Evolutionary conservation across 2,113 vertebrate genomes (phyloP), one percentile per base, ranked within the genome.

Genomic region (Dipodomys spectabilis): DNA sequence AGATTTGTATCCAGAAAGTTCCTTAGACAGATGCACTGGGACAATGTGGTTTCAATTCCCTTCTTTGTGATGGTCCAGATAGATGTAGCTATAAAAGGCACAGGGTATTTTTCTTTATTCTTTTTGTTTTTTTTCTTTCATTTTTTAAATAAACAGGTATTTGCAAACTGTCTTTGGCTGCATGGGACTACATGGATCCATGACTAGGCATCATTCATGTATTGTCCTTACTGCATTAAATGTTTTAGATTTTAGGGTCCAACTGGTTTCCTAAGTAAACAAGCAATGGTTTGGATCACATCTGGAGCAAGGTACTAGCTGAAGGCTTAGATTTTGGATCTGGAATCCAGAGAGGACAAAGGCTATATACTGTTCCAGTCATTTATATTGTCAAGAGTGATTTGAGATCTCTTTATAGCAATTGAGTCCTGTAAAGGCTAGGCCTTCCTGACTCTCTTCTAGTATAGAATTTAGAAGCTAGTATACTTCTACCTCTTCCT

Each of bases 221-320:
- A 82, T 75, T 96, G 22, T 28, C 18, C 9, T 93, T 22, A 57
- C 39, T 95, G 28, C 30, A 64, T 83, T 80, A 80, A 88, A 45
- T 35, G 67, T 67, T 94, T 92, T 93, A 28, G 23, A 49, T 64
- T 72, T 45, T 83, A 93, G 82, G 64, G 12, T 67, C 28, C 74
- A 71, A 81, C 10, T 94, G 6, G 4, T 92, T 94, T 95, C 35
- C 67, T 87, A 53, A 90, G 65, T 62, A 90, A 90, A 32, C 13
- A 6, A 35, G 73, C n/a, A 3, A 15, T 90, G 30, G 45, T 88
- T 94, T 77, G 75, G 44, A 92, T 25, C 19, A 87, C 53, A 84
- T 71, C 39, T 96, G 44, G 19, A 57, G 20, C 30, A 32, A 15
- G 12, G 32, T n/a, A 86, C 28, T 5, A 11, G 7, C 77, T 84